Evolutionary conservation across 2,888 invertebrate genomes (phyloP).

Genomic region (Dasysyrphus albostriatus): DNA sequence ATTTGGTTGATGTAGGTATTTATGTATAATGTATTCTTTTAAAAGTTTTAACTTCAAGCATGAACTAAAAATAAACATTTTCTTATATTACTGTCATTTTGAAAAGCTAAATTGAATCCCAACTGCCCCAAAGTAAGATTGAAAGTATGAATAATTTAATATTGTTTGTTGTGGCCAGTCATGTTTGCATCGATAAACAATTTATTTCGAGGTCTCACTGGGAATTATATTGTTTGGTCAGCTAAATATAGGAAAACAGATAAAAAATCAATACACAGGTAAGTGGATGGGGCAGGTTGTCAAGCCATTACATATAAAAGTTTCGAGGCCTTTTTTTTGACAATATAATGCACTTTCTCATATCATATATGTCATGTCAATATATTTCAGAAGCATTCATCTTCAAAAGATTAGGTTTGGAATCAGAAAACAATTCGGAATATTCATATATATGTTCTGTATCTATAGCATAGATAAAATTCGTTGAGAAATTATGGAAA

Average conservation of each 20-base stretch:
- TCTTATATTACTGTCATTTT: constrained; percentile 4
- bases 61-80: not conserved
- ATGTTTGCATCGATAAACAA: constrained; percentile 1
- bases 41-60: constrained; percentile 9
- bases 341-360: no score
- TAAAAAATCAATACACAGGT: not conserved
- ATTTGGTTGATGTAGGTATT: not conserved
- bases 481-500: no score
- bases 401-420: not conserved
- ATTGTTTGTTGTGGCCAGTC: not conserved
- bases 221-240: not conserved
- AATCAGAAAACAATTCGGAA: no score
- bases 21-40: not conserved
- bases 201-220: not conserved
- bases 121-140: not conserved
- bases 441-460: no score
- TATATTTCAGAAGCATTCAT: not conserved
- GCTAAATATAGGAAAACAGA: not conserved
- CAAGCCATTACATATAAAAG: no score
- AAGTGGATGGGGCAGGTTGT: not conserved
- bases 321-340: not conserved
- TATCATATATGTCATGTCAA: no score
- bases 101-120: constrained; percentile 2
- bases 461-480: no score
- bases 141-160: constrained; percentile 8